Base-by-base conservation (phyloP, 2,113 vertebrate genomes). In the Bos indicus region DNA sequence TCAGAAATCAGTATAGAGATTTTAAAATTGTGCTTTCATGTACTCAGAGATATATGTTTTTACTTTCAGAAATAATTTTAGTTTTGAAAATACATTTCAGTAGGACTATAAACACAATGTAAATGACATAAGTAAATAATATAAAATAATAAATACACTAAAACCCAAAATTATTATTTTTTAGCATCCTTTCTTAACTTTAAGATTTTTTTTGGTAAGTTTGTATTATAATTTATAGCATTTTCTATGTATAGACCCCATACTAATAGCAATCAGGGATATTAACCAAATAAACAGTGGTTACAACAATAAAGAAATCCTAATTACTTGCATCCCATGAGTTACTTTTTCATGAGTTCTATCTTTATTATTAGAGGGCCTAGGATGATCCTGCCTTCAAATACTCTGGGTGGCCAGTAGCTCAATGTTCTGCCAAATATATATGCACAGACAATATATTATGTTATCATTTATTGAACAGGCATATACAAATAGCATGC, bases 21-120 rank as follows among this genome's bases (percentile, higher is more conserved):
- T 64, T 84, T 26, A 6, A 91, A 80, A 40, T 46, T 57, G 80
- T 71, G 19, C 19, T 59, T 81, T 90, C 10, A 33, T 77, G 17
- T 30, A 77, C 54, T 90, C 59, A 90, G 51, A 71, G 3, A 33
- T 51, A 74, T 13, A 43, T 60, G 40, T 52, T 89, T 88, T 95
- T 87, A 19, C 23, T 88, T 88, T 91, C 16, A 81, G n/a, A 71
- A 88, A 84, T 43, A 46, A 52, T 43, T 67, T 94, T 52, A 48
- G 40, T 82, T 2, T 82, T 54, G 15, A 88, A 82, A 78, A 43
- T 36, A 26, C 12, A 40, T 56, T 85, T 67, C 4, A 57, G 28
- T 84, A 94, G 56, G 88, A 57, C 7, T 46, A 51, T 21, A 83
- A 57, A 33, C 62, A 2, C 46, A 30, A 92, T 21, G 11, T 56